phyloP scores from a whole-genome alignment of 2,888 invertebrate genomes.

The Noctua fimbriata region DNA sequence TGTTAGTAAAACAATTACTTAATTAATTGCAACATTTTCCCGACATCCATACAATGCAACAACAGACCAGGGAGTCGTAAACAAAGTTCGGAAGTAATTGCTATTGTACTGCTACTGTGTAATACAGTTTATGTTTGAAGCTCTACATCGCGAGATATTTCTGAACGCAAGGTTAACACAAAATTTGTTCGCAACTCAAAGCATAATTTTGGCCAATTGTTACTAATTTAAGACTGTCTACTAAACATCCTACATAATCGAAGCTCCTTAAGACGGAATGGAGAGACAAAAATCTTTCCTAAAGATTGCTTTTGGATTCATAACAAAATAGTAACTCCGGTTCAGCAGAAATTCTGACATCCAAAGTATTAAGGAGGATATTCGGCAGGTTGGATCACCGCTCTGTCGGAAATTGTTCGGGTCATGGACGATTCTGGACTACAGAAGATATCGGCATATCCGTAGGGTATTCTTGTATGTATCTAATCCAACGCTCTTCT shows the following conservation, averaged over 20 bases:
- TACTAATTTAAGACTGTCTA: constrained; percentile 30
- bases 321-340: not conserved
- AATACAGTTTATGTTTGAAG: constrained; percentile 39
- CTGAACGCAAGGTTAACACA: constrained; percentile 55
- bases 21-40: constrained; percentile 26
- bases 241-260: not conserved
- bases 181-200: constrained; percentile 23
- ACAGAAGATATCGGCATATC: constrained; percentile 8
- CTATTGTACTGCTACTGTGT: constrained; percentile 37
- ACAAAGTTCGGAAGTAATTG: constrained; percentile 45
- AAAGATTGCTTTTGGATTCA: not conserved
- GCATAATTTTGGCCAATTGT: constrained; percentile 42
- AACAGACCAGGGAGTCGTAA: constrained; percentile 31
- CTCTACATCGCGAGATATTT: constrained; percentile 51
- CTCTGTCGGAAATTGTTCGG: not conserved
- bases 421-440: not conserved
- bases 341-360: not conserved
- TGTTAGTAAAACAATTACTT: not conserved
- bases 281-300: not conserved
- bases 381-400: not conserved
- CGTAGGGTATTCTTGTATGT: not conserved
- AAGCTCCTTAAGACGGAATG: not conserved
- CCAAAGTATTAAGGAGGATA: not conserved
- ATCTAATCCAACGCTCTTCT: not conserved
- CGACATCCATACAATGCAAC: constrained; percentile 18